These are phyloP conservation scores for Podargus strigoides DNA, from an alignment of 2,797 vertebrate genomes.

Conservation along the genomic window DNA sequence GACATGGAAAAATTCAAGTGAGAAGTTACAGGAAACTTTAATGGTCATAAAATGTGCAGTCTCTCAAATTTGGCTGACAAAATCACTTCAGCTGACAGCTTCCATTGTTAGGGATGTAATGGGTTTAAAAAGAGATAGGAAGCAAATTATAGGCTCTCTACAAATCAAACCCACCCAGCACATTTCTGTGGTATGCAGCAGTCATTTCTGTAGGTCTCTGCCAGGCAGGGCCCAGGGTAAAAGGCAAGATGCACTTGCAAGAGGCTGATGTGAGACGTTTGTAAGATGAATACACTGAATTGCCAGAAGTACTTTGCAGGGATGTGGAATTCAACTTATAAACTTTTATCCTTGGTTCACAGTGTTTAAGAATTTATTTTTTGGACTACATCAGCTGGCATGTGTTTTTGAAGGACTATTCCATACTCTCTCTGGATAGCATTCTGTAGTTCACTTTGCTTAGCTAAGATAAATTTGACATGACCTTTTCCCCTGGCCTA, in stretches of 20 bases:
- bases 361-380: not conserved
- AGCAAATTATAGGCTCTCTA: conserved; percentile 28
- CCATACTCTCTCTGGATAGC: not conserved
- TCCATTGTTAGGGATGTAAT: conserved; percentile 20
- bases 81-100: conserved; percentile 37
- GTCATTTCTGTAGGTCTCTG: not conserved
- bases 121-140: conserved; percentile 29
- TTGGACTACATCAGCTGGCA: not conserved
- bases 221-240: not conserved
- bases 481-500: not conserved
- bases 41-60: conserved; percentile 24
- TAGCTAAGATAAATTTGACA: not conserved
- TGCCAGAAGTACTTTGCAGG: not conserved
- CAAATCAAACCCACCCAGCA: conserved; percentile 18
- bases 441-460: not conserved
- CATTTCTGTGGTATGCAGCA: not conserved
- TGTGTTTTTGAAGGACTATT: not conserved
- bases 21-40: conserved; percentile 27
- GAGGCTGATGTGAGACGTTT: not conserved
- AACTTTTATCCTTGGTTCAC: not conserved
- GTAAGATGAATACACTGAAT: not conserved
- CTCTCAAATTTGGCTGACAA: conserved; percentile 32
- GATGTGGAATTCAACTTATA: not conserved
- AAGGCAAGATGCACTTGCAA: not conserved
- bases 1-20: not conserved